Base-by-base conservation (phyloP, 2,113 vertebrate species). In the Xyliphius kryptos region DNA sequence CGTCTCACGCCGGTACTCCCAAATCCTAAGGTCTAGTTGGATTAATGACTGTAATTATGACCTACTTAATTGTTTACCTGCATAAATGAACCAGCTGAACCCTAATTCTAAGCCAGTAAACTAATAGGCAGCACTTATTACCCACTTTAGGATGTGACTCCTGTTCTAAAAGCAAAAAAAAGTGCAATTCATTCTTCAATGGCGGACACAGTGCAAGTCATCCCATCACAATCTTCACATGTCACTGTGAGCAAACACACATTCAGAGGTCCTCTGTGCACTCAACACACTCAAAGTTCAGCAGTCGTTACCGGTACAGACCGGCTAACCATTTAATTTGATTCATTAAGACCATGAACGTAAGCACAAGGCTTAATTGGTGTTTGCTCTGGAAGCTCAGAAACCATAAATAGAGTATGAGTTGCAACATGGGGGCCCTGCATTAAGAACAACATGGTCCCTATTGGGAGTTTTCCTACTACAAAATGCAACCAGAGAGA, bases 211-310 rank as follows among this genome's bases (percentile, higher is more conserved):
- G 76, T 67, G 69, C 79, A 69, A 3, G 60, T 52, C 61, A 61
- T 77, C 64, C 56, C 9, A 62, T 48, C 21, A 75, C 73, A 67
- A 77, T 75, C 78, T 84, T 87, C 84, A 83, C 83, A 80, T 66
- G 71, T 67, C 63, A 49, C 68, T 76, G 83, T 85, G 68, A 86
- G 79, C 76, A 87, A 85, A 87, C 80, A 37, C 40, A 48, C 43
- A 15, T n/a, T 32, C 59, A 63, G 22, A 46, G 14, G 43, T n/a
- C 14, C 14, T 46, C 43, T 32, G n/a, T 46, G n/a, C 43, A 46
- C 12, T 15, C 43, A 13, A 46, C 12, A 46, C 43, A 41, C 40
- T n/a, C 13, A 46, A n/a, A 13, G 12, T 13, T 63, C 26, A 57
- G 41, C 43, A 38, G 62, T 9, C 15, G 56, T n/a, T 1, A 9